Percentiles rank a stretch among this genome's conserved stretches.
These are phyloP conservation scores for Malacosoma neustria DNA, from an alignment of 2,888 invertebrate genomes.

Conservation along the genomic window DNA sequence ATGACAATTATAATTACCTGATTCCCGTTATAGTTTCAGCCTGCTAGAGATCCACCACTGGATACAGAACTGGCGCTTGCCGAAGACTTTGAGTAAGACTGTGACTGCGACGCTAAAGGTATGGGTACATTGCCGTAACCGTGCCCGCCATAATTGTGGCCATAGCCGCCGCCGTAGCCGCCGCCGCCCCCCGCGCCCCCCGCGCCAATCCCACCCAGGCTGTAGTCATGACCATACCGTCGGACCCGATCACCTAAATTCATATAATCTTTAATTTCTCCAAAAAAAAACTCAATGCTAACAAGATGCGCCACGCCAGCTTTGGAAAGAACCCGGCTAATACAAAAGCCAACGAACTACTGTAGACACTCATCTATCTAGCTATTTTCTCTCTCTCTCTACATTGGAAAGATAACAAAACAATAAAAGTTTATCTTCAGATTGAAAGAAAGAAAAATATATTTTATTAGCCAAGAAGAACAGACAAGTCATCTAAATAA, in stretches of 20 bases:
- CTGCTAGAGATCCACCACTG: slow-evolving; percentile 17
- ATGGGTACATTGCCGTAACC: slow-evolving; percentile 18
- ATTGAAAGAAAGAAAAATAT: too few relatives aligned
- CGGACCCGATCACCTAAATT: slow-evolving; percentile 26
- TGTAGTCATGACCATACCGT: slow-evolving; percentile 24
- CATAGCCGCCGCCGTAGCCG: slow-evolving; percentile 20
- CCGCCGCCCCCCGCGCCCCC: slow-evolving; percentile 22
- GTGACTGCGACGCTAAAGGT: slow-evolving; percentile 18
- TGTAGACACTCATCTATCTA: too few relatives aligned
- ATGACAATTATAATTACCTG: too few relatives aligned
- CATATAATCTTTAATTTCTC: too few relatives aligned
- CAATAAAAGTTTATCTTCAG: too few relatives aligned
- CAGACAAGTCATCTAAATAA: too few relatives aligned
- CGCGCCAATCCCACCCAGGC: slow-evolving; percentile 21
- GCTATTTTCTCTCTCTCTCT: too few relatives aligned
- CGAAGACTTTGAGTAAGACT: slow-evolving; percentile 44
- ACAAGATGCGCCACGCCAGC: background rate
- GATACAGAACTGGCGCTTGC: slow-evolving; percentile 42
- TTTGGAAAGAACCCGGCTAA: background rate
- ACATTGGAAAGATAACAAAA: too few relatives aligned
- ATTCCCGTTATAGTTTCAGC: too few relatives aligned
- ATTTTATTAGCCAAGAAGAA: too few relatives aligned
- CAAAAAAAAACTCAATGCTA: background rate
- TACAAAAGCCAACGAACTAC: background rate
- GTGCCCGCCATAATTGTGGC: slow-evolving; percentile 18